These are phyloP conservation scores for Neotragus pygmaeus DNA, from an alignment of 2,113 vertebrate species.

Conservation along the genomic window DNA sequence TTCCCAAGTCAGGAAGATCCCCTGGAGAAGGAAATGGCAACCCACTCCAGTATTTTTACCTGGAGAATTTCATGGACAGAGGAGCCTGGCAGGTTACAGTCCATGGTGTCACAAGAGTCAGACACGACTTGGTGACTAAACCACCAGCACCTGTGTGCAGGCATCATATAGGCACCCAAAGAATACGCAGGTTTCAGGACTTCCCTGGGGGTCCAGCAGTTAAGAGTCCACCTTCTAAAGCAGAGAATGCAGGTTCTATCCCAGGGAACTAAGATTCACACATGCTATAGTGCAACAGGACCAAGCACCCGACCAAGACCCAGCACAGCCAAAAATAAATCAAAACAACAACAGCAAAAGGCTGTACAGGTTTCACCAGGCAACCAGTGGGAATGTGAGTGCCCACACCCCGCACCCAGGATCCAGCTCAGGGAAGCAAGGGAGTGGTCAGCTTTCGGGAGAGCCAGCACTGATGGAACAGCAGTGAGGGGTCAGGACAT, in stretches of 20 bases:
- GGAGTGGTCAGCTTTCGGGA: rapidly evolving
- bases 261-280: not conserved
- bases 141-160: not conserved
- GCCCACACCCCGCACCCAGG: not conserved
- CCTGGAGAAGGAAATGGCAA: not conserved
- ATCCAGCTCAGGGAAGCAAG: too few relatives aligned
- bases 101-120: rapidly evolving
- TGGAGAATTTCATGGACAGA: not conserved
- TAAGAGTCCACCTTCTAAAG: not conserved
- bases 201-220: not conserved
- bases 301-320: not conserved
- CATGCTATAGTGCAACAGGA: rapidly evolving
- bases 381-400: not conserved
- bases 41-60: not conserved
- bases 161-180: not conserved
- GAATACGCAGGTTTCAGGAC: not conserved
- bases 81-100: not conserved
- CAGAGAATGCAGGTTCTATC: not conserved
- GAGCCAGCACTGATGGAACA: not conserved
- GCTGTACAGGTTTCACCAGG: not conserved
- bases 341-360: not conserved
- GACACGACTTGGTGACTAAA: not conserved
- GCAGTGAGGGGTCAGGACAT: not conserved
- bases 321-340: not conserved
- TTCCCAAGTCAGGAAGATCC: not conserved